Percentiles rank a stretch among this genome's conserved stretches.
These are phyloP conservation scores for Acipenser oxyrinchus DNA, from an alignment of 2,797 vertebrate species.

Conservation along the genomic window DNA sequence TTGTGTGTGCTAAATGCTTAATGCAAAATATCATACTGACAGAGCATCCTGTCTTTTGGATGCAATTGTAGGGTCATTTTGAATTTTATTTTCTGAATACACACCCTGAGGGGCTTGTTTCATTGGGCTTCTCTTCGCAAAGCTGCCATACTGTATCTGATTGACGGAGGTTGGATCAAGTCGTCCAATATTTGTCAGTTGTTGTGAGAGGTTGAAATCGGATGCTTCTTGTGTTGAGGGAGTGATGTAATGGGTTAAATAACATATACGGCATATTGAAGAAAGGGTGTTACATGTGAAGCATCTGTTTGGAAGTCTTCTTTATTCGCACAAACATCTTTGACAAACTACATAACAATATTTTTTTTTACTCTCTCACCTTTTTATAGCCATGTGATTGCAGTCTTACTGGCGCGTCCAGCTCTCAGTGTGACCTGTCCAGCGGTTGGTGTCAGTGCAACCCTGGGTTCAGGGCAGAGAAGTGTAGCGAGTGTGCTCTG, in stretches of 20 bases:
- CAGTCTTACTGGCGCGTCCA: constrained; percentile 57
- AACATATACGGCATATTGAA: no score
- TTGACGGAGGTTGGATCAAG: not conserved
- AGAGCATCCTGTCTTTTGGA: no score
- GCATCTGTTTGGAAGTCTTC: no score
- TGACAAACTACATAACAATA: no score
- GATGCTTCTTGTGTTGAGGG: not conserved
- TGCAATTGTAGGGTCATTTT: no score
- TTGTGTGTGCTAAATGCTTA: not conserved
- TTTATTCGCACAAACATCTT: no score
- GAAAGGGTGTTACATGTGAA: no score
- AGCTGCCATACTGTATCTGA: not conserved
- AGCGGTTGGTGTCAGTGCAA: constrained; percentile 73
- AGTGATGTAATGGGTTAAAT: no score
- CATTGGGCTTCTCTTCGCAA: not conserved
- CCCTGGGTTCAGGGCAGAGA: constrained; percentile 55
- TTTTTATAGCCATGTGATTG: constrained; percentile 72
- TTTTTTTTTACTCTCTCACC: not conserved
- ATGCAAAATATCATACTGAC: not conserved
- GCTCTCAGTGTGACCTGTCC: constrained; percentile 56
- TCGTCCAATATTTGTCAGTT: no score
- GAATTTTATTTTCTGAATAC: not conserved
- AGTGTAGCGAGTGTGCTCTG: constrained; percentile 65
- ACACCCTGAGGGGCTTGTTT: not conserved
- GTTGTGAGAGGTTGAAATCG: not conserved